Percentiles rank a stretch among this genome's conserved stretches.
These are phyloP conservation scores for Aporophyla nigra DNA, from an alignment of 2,888 invertebrate species.

Conservation along the genomic window DNA sequence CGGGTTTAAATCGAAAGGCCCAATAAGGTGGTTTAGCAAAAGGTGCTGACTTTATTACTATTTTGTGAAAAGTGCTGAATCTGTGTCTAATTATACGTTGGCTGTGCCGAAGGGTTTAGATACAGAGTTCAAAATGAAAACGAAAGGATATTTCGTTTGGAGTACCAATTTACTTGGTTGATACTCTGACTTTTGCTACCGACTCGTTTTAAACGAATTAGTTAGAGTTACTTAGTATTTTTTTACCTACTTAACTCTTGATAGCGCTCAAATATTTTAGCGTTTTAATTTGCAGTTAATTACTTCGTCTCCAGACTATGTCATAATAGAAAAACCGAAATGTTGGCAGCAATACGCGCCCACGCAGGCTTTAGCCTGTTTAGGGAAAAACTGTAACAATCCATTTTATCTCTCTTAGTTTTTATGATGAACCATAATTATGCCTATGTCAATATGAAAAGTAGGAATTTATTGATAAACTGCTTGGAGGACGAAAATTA, in stretches of 20 bases:
- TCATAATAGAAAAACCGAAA: background rate
- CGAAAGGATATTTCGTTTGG: slow-evolving; percentile 18
- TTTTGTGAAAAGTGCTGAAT: slow-evolving; percentile 52
- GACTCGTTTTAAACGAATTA: background rate
- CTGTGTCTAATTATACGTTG: slow-evolving; percentile 53
- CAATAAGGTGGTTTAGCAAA: slow-evolving; percentile 25
- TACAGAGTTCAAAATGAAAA: slow-evolving; percentile 32
- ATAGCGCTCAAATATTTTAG: too few relatives aligned
- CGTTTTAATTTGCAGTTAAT: too few relatives aligned
- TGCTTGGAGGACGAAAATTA: too few relatives aligned
- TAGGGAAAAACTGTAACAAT: background rate
- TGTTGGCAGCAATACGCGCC: background rate
- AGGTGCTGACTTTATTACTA: slow-evolving; percentile 48
- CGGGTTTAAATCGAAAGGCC: slow-evolving; percentile 28
- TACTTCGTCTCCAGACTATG: too few relatives aligned
- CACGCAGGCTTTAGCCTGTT: background rate
- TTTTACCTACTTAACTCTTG: background rate
- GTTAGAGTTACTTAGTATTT: background rate
- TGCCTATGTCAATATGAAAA: too few relatives aligned
- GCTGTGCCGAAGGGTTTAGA: slow-evolving; percentile 32
- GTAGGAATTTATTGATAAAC: too few relatives aligned
- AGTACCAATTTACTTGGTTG: slow-evolving; percentile 15
- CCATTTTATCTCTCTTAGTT: too few relatives aligned
- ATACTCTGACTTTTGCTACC: slow-evolving; percentile 1
- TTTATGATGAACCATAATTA: too few relatives aligned